Evolutionary conservation across 2,888 invertebrate species (phyloP).

Genomic region (Synergus umbraculus): DNA sequence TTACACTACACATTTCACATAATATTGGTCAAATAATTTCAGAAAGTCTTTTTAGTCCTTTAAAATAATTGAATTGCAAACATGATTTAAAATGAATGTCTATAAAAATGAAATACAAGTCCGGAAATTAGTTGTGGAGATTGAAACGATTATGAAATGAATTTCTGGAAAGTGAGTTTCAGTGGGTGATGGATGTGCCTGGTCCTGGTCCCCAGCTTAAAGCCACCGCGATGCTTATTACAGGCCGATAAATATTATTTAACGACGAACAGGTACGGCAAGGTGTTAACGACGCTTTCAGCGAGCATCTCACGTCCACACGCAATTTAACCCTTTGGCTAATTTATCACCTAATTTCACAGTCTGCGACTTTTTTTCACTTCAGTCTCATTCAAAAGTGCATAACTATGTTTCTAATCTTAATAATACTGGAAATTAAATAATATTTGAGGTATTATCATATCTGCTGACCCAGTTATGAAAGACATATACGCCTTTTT

Average conservation of each 20-base stretch:
- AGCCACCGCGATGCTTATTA: constrained; percentile 49
- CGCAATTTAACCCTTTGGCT: constrained; percentile 35
- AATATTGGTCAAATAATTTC: no score
- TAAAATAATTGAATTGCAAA: no score
- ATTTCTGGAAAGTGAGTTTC: constrained; percentile 12
- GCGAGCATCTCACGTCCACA: constrained; percentile 41
- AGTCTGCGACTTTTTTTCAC: neutral
- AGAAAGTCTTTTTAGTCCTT: no score
- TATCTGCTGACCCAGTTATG: no score
- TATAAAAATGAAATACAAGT: neutral
- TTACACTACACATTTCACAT: no score
- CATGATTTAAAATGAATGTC: neutral
- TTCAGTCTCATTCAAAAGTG: neutral
- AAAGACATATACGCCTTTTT: neutral
- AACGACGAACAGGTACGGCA: constrained; percentile 54
- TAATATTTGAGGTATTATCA: no score
- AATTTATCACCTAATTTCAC: constrained; percentile 36
- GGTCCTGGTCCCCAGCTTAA: constrained; percentile 32
- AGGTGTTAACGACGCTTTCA: constrained; percentile 63
- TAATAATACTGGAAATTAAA: neutral
- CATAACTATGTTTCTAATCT: neutral
- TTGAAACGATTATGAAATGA: constrained; percentile 20
- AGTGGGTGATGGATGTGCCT: constrained; percentile 38
- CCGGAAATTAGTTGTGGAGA: neutral
- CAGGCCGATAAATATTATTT: constrained; percentile 60